These are phyloP conservation scores for Drosophila insularis DNA, from an alignment of 1,140 invertebrate species.

Conservation along the genomic window DNA sequence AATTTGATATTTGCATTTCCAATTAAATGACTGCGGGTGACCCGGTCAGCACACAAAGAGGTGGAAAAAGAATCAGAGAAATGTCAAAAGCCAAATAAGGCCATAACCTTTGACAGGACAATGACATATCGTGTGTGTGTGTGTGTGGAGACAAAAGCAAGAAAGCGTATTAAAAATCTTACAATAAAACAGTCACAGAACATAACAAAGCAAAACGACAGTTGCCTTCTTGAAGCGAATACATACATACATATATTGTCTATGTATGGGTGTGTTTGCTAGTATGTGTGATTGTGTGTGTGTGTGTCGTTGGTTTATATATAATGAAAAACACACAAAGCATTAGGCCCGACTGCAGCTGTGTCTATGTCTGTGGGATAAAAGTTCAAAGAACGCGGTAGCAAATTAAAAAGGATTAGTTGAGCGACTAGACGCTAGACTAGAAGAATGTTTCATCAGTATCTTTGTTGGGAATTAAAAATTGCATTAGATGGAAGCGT, in stretches of 20 bases:
- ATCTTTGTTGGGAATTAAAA: slow-evolving; percentile 11
- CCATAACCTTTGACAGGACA: slow-evolving; percentile 23
- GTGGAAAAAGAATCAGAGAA: neutral
- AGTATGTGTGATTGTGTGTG: neutral
- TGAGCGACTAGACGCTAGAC: slow-evolving; percentile 17
- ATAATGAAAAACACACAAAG: slow-evolving; percentile 75
- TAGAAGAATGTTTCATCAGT: slow-evolving; percentile 15
- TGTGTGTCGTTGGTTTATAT: neutral
- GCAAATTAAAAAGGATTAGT: slow-evolving; percentile 63
- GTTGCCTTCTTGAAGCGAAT: neutral
- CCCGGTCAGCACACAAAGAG: neutral
- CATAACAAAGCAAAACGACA: neutral
- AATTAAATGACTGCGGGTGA: slow-evolving; percentile 11
- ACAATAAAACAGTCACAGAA: slow-evolving; percentile 7
- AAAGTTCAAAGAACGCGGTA: slow-evolving; percentile 67
- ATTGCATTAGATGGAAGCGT: slow-evolving; percentile 28
- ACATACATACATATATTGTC: neutral
- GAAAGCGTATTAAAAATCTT: slow-evolving; percentile 33
- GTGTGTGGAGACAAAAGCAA: neutral
- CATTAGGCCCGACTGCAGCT: slow-evolving; percentile 56
- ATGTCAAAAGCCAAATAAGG: slow-evolving; percentile 22
- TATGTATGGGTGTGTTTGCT: no score
- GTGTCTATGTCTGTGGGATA: slow-evolving; percentile 25
- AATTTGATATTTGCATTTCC: slow-evolving; percentile 53
- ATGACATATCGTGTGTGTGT: slow-evolving; percentile 28